Base-by-base conservation (phyloP, 1,140 invertebrate genomes). In the Ruditapes philippinarum region DNA sequence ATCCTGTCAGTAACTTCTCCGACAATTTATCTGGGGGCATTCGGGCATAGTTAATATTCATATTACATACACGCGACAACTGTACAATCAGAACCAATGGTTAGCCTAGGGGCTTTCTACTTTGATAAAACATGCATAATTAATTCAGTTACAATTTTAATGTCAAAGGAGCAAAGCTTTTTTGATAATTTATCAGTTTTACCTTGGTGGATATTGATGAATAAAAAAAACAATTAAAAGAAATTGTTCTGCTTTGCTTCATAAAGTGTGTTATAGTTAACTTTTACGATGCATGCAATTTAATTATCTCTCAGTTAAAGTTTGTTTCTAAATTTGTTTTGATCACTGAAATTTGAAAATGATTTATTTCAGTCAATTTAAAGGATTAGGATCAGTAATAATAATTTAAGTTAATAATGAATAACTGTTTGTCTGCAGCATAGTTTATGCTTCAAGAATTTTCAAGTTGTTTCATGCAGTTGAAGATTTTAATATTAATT, bases 31-130 rank as follows among this genome's bases (percentile, higher is more conserved):
- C 36, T n/a, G 0, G 54, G n/a, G 38, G 60, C 80, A 82, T 22
- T 68, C 19, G 38, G 38, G 60, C 57, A 42, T 82, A 31, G 60
- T 68, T 82, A 82, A 82, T 82, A 68, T 68, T 65, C 80, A 82
- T 65, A 82, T 60, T 82, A 82, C 80, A 68, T 82, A 82, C 54
- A 78, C 74, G 45, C 45, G 74, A 78, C 74, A 78, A 78, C 74
- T 51, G 45, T 51, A 78, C 74, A 51, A 38, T 78, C 45, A 54
- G 45, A 78, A 25, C 25, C 45, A 31, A 17, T 57, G 45, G 74
- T 28, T 54, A 51, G 74, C 74, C 49, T 33, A 5, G 25, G 54
- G 74, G 74, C 74, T 54, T 17, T 33, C 5, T 31, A 28, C 45
- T 78, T 78, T 78, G 74, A 78, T 78, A 78, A 78, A 78, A 36